These are phyloP conservation scores for Thelaira solivaga DNA, from an alignment of 2,888 invertebrate species.

Conservation along the genomic window DNA sequence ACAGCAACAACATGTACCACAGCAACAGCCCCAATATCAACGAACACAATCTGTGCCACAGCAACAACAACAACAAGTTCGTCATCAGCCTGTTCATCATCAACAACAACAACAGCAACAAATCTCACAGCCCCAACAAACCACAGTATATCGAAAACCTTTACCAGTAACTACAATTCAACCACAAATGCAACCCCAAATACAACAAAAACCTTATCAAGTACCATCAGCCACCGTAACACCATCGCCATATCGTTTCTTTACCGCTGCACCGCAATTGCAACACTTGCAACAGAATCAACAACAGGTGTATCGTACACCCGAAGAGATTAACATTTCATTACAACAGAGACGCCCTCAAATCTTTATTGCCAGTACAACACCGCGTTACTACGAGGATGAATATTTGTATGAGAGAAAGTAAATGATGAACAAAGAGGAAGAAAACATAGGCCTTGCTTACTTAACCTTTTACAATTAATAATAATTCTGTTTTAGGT, in stretches of 20 bases:
- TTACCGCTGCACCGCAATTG: slow-evolving; percentile 73
- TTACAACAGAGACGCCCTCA: slow-evolving; percentile 87
- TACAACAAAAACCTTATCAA: slow-evolving; percentile 73
- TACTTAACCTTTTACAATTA: slow-evolving; percentile 7
- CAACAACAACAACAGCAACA: slow-evolving; percentile 63
- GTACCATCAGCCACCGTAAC: slow-evolving; percentile 74
- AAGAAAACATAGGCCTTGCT: background rate
- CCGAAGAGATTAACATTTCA: slow-evolving; percentile 92
- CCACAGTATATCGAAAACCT: slow-evolving; percentile 72
- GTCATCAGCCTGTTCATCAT: slow-evolving; percentile 60
- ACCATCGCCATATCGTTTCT: slow-evolving; percentile 76
- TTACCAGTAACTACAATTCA: slow-evolving; percentile 71
- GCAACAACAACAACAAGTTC: slow-evolving; percentile 66
- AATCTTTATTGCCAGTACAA: slow-evolving; percentile 76
- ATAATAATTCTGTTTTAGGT: background rate
- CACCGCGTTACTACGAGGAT: slow-evolving; percentile 76
- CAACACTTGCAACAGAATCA: slow-evolving; percentile 76
- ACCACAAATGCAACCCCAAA: slow-evolving; percentile 70
- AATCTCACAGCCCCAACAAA: slow-evolving; percentile 66
- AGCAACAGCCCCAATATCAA: slow-evolving; percentile 68
- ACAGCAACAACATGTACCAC: slow-evolving; percentile 69
- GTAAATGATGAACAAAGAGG: background rate
- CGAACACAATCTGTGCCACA: slow-evolving; percentile 65
- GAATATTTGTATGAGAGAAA: slow-evolving; percentile 76
- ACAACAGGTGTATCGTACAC: slow-evolving; percentile 88